phyloP scores from a whole-genome alignment of 2,113 vertebrate species.

The Phoenicopterus ruber region DNA sequence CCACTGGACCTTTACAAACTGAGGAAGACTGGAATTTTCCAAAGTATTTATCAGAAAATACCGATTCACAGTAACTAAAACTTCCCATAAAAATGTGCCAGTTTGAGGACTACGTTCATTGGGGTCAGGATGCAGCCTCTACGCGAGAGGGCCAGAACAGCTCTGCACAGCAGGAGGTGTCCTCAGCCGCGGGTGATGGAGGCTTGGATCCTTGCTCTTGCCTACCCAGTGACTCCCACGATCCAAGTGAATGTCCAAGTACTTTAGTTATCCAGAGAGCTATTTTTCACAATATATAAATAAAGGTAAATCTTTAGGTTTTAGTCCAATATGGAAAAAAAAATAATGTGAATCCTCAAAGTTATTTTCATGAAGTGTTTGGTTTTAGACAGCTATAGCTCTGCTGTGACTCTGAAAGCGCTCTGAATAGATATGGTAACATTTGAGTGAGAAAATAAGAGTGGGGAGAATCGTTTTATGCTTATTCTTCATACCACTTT shows the following conservation, averaged over 20 bases:
- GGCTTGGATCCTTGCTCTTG: not conserved
- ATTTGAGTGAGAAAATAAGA: not conserved
- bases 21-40: not conserved
- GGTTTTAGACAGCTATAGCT: not conserved
- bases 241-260: not conserved
- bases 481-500: not conserved
- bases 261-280: not conserved
- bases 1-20: not conserved
- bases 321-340: not conserved
- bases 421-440: not conserved
- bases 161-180: rapidly evolving
- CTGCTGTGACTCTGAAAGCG: not conserved
- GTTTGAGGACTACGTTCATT: not conserved
- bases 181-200: not conserved
- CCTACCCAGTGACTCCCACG: not conserved
- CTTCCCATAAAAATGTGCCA: not conserved
- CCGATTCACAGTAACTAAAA: not conserved
- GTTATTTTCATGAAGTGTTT: not conserved
- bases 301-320: not conserved
- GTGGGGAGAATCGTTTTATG: not conserved
- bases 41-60: not conserved
- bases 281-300: not conserved
- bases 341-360: not conserved
- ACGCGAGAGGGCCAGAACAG: rapidly evolving
- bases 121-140: not conserved